Base-by-base conservation (phyloP, 1,140 invertebrate genomes). In the Coenobita brevimanus region DNA sequence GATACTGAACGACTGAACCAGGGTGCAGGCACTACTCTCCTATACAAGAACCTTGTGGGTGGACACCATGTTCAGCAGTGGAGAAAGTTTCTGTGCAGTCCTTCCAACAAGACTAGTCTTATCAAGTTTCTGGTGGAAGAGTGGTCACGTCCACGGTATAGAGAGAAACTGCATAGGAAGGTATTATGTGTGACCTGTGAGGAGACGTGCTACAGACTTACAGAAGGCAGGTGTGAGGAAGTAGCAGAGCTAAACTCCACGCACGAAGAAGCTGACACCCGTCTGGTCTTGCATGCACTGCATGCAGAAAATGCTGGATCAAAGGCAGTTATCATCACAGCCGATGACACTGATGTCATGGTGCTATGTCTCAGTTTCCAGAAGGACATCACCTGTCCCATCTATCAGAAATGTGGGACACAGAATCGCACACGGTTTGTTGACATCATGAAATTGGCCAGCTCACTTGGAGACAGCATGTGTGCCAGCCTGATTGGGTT, bases 181-280 rank as follows among this genome's bases (percentile, higher is more conserved):
- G 27, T 38, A 2, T 13, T 81, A 13, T 62, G 30, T 81, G 78
- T 27, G 2, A 81, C 78, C 3, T 57, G 2, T 64, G 46, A 62
- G 10, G 13, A 57, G 17, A 13, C 17, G 2, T 81, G 15, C 36
- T 62, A 36, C 78, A 4, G 33, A 30, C 27, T 81, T 4, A 60
- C 50, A 21, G 27, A 8, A 24, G 78, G 27, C 17, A 2, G 27
- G 10, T 57, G 46, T n/a, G 46, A 57, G n/a, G 78, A 81, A 64
- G 54, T 57, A 15, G 13, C 3, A 15, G 54, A 57, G 3, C 50
- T 81, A 2, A n/a, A 81, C 13, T 57, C 46, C 13, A 81, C 46
- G 4, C 78, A 81, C 3, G 78, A 81, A 81, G 76, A 79, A 60
- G 78, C 36, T 3, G 78, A 62, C 33, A 60, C 50, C 3, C 78